Percentiles rank a stretch among this genome's conserved stretches.
Conservation (phyloP, 2,888 invertebrate species). For the Cactoblastis cactorum region DNA sequence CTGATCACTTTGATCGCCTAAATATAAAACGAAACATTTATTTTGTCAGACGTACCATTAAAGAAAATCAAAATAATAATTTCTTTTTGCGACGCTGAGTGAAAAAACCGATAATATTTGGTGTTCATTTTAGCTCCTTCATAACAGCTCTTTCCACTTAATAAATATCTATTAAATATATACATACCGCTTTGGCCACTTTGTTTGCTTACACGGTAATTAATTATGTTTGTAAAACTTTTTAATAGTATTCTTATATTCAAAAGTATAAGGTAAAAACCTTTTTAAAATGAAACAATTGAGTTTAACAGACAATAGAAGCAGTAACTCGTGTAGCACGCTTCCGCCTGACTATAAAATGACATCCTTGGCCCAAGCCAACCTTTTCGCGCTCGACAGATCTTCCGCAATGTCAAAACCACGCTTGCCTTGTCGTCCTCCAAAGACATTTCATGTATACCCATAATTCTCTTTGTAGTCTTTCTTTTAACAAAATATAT, state of each 20-base stretch:
- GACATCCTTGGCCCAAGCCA: neutral
- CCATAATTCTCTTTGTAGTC: neutral
- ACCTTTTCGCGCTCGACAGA: constrained; percentile 9
- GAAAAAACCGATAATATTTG: neutral
- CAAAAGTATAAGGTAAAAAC: neutral
- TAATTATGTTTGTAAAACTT: neutral
- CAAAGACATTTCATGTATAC: neutral
- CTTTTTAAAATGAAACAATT: neutral
- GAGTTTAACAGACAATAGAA: neutral
- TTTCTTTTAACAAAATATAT: neutral
- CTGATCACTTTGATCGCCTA: neutral
- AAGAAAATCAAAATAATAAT: too few relatives aligned
- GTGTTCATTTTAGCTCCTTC: neutral
- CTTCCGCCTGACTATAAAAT: constrained; percentile 7
- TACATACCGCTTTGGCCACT: neutral
- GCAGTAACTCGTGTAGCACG: constrained; percentile 2
- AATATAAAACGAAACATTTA: neutral
- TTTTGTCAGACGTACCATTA: neutral
- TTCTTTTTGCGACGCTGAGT: neutral
- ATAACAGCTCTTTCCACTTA: constrained; percentile 5
- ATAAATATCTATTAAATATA: constrained; percentile 5
- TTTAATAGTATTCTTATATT: neutral
- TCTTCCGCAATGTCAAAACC: constrained; percentile 10
- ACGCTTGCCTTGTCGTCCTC: neutral
- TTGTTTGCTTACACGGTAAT: neutral